Evolutionary conservation across 2,113 vertebrate species (phyloP).

Genomic region (Sus scrofa): DNA sequence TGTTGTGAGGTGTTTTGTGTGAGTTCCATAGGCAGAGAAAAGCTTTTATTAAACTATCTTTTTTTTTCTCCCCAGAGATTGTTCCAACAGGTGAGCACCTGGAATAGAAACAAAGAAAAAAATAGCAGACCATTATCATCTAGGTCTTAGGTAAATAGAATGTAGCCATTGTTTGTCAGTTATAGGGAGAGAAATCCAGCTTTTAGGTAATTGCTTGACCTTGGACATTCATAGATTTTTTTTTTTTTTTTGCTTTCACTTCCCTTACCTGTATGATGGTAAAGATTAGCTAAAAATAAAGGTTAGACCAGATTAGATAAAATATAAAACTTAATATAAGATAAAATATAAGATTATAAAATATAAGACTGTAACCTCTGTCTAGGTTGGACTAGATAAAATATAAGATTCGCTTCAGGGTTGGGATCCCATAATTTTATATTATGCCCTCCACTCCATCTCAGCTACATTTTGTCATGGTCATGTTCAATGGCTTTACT

Average conservation of each 20-base stretch:
- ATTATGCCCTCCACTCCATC: not conserved
- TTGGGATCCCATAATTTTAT: slow-evolving; percentile 5
- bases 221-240: not conserved
- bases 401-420: not conserved
- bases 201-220: not conserved
- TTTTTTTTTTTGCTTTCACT: not conserved
- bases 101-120: slow-evolving; percentile 42
- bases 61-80: not conserved
- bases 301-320: not conserved
- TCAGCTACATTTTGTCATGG: not conserved
- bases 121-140: not conserved
- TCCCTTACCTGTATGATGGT: not conserved
- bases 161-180: not conserved
- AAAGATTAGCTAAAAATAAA: not conserved
- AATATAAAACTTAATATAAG: slow-evolving; percentile 15
- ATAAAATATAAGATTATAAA: slow-evolving; percentile 8
- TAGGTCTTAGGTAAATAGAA: not conserved
- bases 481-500: not conserved
- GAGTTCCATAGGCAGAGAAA: not conserved
- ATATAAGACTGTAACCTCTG: not conserved
- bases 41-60: not conserved
- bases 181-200: not conserved
- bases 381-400: not conserved
- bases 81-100: not conserved
- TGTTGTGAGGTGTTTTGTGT: not conserved